These are phyloP conservation scores for Lasioglossum lativentre DNA, from an alignment of 2,888 invertebrate species.

Conservation along the genomic window DNA sequence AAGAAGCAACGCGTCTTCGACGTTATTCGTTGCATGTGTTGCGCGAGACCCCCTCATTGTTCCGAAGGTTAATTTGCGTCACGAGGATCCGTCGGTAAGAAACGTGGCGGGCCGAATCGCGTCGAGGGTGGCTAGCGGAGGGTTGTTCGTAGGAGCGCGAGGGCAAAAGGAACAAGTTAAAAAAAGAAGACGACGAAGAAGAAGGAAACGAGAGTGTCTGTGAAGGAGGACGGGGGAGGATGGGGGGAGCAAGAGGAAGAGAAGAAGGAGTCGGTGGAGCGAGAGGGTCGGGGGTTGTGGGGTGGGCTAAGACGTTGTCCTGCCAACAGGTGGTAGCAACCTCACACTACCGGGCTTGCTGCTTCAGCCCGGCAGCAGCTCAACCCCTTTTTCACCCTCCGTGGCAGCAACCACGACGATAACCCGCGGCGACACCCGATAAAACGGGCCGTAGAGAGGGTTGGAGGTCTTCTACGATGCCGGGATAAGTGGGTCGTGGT, in stretches of 20 bases:
- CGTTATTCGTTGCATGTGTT: background rate
- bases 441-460: slow-evolving; percentile 79
- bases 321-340: slow-evolving; percentile 84
- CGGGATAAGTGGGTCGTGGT: slow-evolving; percentile 74
- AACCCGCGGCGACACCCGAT: slow-evolving; percentile 85
- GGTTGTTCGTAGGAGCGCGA: slow-evolving; percentile 32
- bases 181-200: slow-evolving; percentile 24
- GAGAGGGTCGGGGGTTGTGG: slow-evolving; percentile 64
- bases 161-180: slow-evolving; percentile 23
- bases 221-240: slow-evolving; percentile 41
- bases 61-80: slow-evolving; percentile 24
- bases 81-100: background rate
- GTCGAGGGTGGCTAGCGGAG: slow-evolving; percentile 5
- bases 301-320: slow-evolving; percentile 83
- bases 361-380: slow-evolving; percentile 60
- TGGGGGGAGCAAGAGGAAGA: slow-evolving; percentile 1
- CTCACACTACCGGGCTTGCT: slow-evolving; percentile 73
- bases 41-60: background rate
- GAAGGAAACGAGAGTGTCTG: slow-evolving; percentile 49
- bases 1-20: background rate
- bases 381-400: slow-evolving; percentile 77
- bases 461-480: slow-evolving; percentile 71
- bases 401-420: slow-evolving; percentile 82
- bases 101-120: slow-evolving; percentile 21
- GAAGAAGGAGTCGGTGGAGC: slow-evolving; percentile 22